Evolutionary conservation across 2,797 vertebrate species (phyloP), one percentile per base, ranked within the genome.

Genomic region (Tarsius wallacei): DNA sequence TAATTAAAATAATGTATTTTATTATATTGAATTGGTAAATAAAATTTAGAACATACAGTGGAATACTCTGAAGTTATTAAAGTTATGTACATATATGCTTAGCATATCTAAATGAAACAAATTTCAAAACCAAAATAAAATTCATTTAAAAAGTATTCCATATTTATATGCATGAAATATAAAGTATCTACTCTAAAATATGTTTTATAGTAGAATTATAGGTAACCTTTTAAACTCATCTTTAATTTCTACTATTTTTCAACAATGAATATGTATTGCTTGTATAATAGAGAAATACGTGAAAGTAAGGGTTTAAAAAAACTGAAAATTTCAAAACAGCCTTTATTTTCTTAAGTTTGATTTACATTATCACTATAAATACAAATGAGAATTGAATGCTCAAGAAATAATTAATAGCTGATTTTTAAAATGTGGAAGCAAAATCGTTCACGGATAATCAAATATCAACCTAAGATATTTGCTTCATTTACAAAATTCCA

Each of bases 401-500:
- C 5, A 21, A 61, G 4, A 82, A 66, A 59, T 28, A 70, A 33
- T 4, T 73, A 83, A 73, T 33, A 31, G 13, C 15, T 71, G 57
- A 76, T 63, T 85, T 90, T 93, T 51, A 51, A 80, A 77, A 81
- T 57, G 51, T 51, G 13, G 7, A 92, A 94, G 36, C 33, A 83
- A 91, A 63, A 7, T 47, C 73, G 87, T 31, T 87, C 15, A 63
- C 57, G 19, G 87, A 78, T 42, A 90, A 93, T 31, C 12, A 5
- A 87, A 15, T 49, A 63, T 84, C 5, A 85, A 85, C 22, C 49
- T 19, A 71, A 91, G 42, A 77, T 77, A 77, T 68, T 78, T 81
- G 51, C 53, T 94, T 83, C 26, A 36, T 86, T 94, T 80, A 74
- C 19, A 76, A 86, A 82, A 68, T 87, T 87, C n/a, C 9, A 77